Base-by-base conservation (phyloP, 2,113 vertebrate genomes). In the Carollia perspicillata region DNA sequence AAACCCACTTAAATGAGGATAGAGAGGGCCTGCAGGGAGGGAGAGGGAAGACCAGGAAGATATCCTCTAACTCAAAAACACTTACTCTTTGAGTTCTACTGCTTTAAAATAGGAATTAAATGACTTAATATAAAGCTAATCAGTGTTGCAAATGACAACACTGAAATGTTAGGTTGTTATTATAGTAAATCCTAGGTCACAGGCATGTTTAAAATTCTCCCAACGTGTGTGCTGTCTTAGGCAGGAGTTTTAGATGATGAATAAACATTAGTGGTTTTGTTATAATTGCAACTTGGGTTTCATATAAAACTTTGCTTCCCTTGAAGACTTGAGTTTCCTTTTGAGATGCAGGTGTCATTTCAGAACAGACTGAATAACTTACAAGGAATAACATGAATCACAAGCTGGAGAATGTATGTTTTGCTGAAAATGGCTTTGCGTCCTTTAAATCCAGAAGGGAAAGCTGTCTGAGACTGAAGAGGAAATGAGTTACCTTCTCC, bases 271-370 rank as follows among this genome's bases (percentile, higher is more conserved):
- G 71, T 81, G 55, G 30, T 93, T 68, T 75, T 92, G 30, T 77
- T 22, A 35, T 85, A 65, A 60, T 51, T 84, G 10, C 40, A 93
- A 58, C 30, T 90, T 77, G 16, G 75, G 47, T 74, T 79, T 71
- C 58, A 74, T 68, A 68, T 18, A 94, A 63, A 95, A 79, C 35
- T 95, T 93, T 86, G 44, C 55, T 84, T 83, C 49, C 20, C 33
- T 94, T 66, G n/a, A 72, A 80, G 63, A 68, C 55, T n/a, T 51
- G 42, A 86, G 33, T 55, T 91, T 84, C 47, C 68, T 71, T 86
- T 74, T 85, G 72, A 80, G 65, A 92, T 84, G 55, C 51, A 86
- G 60, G 9, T 28, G 13, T 94, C 55, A 86, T 8, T 92, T 84
- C 28, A 66, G 58, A 80, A 53, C 47, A 94, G 26, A 95, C 1